Conservation (phyloP, 2,797 vertebrate genomes). For the Acestrorhynchus altus region DNA sequence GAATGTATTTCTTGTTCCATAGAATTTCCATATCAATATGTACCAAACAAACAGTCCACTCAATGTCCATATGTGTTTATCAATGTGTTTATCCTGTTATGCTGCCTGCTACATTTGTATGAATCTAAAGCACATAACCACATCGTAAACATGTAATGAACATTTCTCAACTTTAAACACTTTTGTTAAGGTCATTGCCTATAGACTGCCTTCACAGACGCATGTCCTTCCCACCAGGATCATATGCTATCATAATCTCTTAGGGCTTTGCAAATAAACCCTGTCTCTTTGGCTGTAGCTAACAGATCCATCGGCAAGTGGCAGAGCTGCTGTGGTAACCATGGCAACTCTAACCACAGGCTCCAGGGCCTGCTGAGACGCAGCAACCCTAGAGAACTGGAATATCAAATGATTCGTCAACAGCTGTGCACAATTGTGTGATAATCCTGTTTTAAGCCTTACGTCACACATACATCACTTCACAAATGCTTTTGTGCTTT, state of each 20-base stretch:
- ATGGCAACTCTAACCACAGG: constrained; percentile 26
- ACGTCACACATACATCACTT: not conserved
- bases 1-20: no score
- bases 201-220: not conserved
- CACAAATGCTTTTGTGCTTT: not conserved
- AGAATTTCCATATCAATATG: no score
- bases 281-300: constrained; percentile 4
- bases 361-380: not conserved
- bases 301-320: constrained; percentile 18
- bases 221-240: not conserved
- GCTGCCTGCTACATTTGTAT: not conserved
- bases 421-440: constrained; percentile 21
- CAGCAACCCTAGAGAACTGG: not conserved
- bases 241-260: not conserved
- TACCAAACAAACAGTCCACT: no score
- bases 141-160: not conserved
- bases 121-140: not conserved
- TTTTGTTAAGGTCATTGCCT: not conserved
- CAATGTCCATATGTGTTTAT: no score
- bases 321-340: constrained; percentile 24
- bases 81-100: not conserved
- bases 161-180: not conserved
- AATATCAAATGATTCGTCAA: constrained; percentile 5
- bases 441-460: not conserved
- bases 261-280: not conserved